Conservation (phyloP, 2,113 vertebrate genomes). For the Epinephelus lanceolatus region DNA sequence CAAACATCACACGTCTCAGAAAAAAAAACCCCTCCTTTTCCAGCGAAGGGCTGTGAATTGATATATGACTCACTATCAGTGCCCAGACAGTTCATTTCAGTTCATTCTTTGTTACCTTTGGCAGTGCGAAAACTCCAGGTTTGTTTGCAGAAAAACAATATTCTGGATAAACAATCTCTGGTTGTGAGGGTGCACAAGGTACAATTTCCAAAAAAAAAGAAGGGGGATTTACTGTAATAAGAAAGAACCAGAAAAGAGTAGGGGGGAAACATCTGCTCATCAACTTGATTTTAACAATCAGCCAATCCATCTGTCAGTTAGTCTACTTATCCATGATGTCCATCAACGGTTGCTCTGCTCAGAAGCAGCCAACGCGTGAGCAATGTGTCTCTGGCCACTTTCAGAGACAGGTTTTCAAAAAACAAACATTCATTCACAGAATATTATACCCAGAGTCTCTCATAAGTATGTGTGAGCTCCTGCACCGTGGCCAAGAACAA, state of each 20-base stretch:
- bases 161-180: conserved; percentile 33
- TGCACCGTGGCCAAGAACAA: conserved; percentile 71
- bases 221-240: conserved; percentile 30
- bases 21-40: neutral
- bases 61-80: conserved; percentile 41
- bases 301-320: conserved; percentile 62
- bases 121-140: conserved; percentile 5
- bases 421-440: conserved; percentile 69
- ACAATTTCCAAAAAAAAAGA: conserved; percentile 8
- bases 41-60: neutral
- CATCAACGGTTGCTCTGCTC: conserved; percentile 59
- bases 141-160: conserved; percentile 55
- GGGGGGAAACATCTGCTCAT: conserved; percentile 66
- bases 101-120: conserved; percentile 32
- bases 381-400: conserved; percentile 69
- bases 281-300: conserved; percentile 63
- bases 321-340: conserved; percentile 63
- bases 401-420: conserved; percentile 61
- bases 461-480: conserved; percentile 70
- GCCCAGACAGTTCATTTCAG: conserved; percentile 35
- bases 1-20: conserved; percentile 17
- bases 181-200: conserved; percentile 4
- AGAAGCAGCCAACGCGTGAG: conserved; percentile 64
- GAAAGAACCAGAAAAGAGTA: conserved; percentile 19
- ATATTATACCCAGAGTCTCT: conserved; percentile 58